phyloP scores from a whole-genome alignment of 2,888 invertebrate genomes.

The Coremacera marginata region DNA sequence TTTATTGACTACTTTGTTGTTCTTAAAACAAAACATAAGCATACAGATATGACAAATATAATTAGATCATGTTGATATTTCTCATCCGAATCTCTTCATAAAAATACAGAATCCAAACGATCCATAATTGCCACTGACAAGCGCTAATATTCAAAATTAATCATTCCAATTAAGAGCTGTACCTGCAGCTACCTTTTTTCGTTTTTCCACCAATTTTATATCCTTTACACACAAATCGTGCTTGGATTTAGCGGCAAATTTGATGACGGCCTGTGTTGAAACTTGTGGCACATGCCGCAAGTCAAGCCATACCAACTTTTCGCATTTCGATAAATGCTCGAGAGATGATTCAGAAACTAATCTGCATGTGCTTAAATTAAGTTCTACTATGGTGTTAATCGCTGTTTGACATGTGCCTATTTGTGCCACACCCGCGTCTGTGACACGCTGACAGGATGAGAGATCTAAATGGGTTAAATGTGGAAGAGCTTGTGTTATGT shows the following conservation, averaged over 20 bases:
- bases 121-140: no score
- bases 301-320: constrained; percentile 80
- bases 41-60: constrained; percentile 5
- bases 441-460: constrained; percentile 87
- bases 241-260: constrained; percentile 84
- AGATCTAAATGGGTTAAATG: constrained; percentile 82
- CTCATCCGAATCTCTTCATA: no score
- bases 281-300: constrained; percentile 85
- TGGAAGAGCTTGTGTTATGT: constrained; percentile 82
- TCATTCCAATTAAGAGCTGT: constrained; percentile 56
- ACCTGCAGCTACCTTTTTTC: constrained; percentile 42
- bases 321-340: constrained; percentile 83
- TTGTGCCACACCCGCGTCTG: constrained; percentile 91
- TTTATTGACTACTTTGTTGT: neutral
- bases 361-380: constrained; percentile 86
- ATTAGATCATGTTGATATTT: neutral
- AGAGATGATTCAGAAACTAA: constrained; percentile 85
- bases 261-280: constrained; percentile 84
- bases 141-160: constrained; percentile 43
- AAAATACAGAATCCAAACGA: no score
- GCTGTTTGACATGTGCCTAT: constrained; percentile 82
- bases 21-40: neutral
- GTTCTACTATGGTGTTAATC: constrained; percentile 75
- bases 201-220: constrained; percentile 77
- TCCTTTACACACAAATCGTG: constrained; percentile 85